These are phyloP conservation scores for Ornithorhynchus anatinus DNA, from an alignment of 2,113 vertebrate species.

Conservation along the genomic window DNA sequence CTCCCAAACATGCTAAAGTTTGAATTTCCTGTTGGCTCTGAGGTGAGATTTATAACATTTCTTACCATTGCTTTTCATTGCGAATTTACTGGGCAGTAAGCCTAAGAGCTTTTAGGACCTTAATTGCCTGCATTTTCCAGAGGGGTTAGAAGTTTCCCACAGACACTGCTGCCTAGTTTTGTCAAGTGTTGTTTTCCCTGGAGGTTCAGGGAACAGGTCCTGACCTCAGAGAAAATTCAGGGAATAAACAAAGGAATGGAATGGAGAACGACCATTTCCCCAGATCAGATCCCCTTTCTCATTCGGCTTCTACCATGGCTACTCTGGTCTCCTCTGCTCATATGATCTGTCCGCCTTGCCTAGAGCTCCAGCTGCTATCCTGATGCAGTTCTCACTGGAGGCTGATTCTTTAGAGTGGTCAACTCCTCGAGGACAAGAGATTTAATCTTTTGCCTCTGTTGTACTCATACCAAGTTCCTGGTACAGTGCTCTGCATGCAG, in stretches of 20 bases:
- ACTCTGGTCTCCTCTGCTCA: slow-evolving; percentile 17
- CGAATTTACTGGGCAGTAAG: slow-evolving; percentile 76
- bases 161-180: slow-evolving; percentile 64
- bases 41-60: slow-evolving; percentile 81
- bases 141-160: slow-evolving; percentile 63
- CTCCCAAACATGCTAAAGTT: slow-evolving; percentile 69
- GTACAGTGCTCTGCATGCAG: background rate
- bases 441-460: too few species aligned
- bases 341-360: background rate
- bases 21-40: slow-evolving; percentile 82
- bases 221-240: slow-evolving; percentile 43
- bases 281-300: background rate
- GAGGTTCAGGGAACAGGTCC: background rate
- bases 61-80: slow-evolving; percentile 75
- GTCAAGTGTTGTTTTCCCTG: slow-evolving; percentile 24
- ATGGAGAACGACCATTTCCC: slow-evolving; percentile 9
- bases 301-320: slow-evolving; percentile 27
- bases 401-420: slow-evolving; percentile 9
- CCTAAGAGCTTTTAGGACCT: slow-evolving; percentile 67
- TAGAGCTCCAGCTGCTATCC: background rate
- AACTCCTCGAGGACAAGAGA: background rate
- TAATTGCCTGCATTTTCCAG: slow-evolving; percentile 75
- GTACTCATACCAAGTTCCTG: background rate
- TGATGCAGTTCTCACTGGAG: background rate
- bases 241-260: slow-evolving; percentile 41